Conservation (phyloP, 2,888 invertebrate genomes). For the Ariolimax columbianus region DNA sequence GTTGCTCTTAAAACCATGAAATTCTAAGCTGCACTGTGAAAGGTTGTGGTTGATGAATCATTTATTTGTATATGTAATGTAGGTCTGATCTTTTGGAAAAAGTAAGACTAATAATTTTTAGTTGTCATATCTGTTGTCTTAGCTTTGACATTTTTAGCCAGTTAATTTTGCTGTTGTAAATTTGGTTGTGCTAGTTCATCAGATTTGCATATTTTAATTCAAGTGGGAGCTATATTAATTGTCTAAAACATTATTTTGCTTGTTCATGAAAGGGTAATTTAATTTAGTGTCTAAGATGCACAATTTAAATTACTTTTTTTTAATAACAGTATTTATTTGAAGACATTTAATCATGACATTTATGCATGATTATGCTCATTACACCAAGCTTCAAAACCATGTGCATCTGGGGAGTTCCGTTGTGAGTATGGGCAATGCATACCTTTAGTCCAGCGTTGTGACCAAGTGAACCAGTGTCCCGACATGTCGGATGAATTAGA, state of each 20-base stretch:
- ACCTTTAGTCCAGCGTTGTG: slow-evolving; percentile 65
- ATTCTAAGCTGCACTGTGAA: no score
- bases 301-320: background rate
- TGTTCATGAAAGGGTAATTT: no score
- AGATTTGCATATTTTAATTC: no score
- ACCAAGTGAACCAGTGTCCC: slow-evolving; percentile 76
- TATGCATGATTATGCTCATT: slow-evolving; percentile 43
- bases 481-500: slow-evolving; percentile 93
- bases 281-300: background rate
- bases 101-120: background rate
- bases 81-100: slow-evolving; percentile 14
- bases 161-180: background rate
- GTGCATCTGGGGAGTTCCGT: slow-evolving; percentile 82
- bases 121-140: background rate
- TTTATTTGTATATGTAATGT: background rate
- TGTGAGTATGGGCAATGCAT: slow-evolving; percentile 82
- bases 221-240: no score
- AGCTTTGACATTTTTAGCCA: background rate
- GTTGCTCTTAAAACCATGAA: no score
- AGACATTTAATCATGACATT: background rate
- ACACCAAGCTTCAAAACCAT: slow-evolving; percentile 55
- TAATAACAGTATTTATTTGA: background rate
- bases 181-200: background rate
- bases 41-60: background rate
- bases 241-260: no score